Evolutionary conservation across 2,888 invertebrate species (phyloP).

Genomic region (Ectropis crepuscularia): DNA sequence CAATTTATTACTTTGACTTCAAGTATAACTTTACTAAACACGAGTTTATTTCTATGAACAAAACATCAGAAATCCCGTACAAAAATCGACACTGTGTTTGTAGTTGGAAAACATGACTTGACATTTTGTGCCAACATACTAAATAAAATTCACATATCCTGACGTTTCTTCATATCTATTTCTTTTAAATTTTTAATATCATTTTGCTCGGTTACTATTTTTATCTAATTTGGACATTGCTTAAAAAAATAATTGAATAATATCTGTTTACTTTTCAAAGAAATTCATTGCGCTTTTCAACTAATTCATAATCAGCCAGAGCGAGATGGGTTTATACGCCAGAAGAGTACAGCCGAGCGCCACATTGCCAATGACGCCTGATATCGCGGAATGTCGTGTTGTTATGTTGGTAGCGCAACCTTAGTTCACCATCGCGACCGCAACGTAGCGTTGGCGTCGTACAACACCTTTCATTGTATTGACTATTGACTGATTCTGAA

Average conservation of each 20-base stretch:
- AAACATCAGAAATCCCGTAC: conserved; percentile 7
- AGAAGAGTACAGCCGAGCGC: conserved; percentile 66
- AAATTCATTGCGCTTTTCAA: neutral
- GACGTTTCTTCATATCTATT: conserved; percentile 33
- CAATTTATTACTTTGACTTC: conserved; percentile 23
- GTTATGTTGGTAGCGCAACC: conserved; percentile 73
- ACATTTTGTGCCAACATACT: conserved; percentile 53
- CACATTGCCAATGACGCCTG: conserved; percentile 81
- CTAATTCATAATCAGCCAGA: conserved; percentile 27
- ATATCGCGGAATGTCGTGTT: conserved; percentile 72
- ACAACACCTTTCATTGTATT: conserved; percentile 90
- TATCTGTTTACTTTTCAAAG: too few relatives aligned
- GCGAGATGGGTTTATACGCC: conserved; percentile 59
- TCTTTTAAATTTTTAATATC: conserved; percentile 10
- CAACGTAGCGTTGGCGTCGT: conserved; percentile 86
- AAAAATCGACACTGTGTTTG: conserved; percentile 18
- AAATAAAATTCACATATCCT: conserved; percentile 44
- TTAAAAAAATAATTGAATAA: neutral
- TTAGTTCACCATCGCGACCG: conserved; percentile 85
- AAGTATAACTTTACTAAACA: neutral
- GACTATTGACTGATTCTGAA: conserved; percentile 89
- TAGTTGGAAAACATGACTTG: conserved; percentile 14
- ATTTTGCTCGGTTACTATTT: neutral
- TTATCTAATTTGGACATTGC: neutral
- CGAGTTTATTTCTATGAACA: conserved; percentile 4